Base-by-base conservation (phyloP, 2,797 vertebrate genomes). In the Protonibea diacanthus region DNA sequence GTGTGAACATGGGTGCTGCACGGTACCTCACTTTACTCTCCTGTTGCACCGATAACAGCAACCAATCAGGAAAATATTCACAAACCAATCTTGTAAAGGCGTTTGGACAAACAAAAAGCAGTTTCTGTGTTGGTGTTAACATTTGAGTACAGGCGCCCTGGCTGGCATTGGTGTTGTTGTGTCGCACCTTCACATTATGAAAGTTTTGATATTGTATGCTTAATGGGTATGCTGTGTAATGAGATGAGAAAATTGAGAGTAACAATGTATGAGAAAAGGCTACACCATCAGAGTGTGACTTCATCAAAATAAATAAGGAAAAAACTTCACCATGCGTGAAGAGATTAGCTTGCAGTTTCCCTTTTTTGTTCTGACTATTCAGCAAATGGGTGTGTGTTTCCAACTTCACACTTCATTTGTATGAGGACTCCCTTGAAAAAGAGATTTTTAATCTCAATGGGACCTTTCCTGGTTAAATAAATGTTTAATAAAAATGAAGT, bases 1-100 rank as follows among this genome's bases (percentile, higher is more conserved):
- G 96, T 3, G 83, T 88, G 47, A 94, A 88, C 91, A 98, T 96
- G 47, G 97, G 90, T 18, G 88, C 91, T 44, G 93, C 91, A 3
- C 61, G 69, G 89, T 96, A 97, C 48, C 62, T 94, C 51, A 95
- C 94, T 0, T 94, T 88, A 78, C 96, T 95, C 70, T 86, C 82
- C 97, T 99, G 81, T 81, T 6, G 59, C 47, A 70, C 5, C 40
- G 42, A 48, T 51, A 64, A 59, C 17, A 74, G 18, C 17, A 44
- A 51, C 29, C 45, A 58, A 3, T 64, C 53, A 64, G 53, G 13
- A 55, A 61, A 47, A 76, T 21, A 66, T 52, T 9, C 23, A 40
- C 18, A 57, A 58, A 80, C 57, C 1, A 21, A 62, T 2, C 58
- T 38, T 23, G 25, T 9, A 60, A 60, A 61, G 29, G 5, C 6